Conservation (phyloP, 2,888 invertebrate species). For the Eupithecia pulchellata region DNA sequence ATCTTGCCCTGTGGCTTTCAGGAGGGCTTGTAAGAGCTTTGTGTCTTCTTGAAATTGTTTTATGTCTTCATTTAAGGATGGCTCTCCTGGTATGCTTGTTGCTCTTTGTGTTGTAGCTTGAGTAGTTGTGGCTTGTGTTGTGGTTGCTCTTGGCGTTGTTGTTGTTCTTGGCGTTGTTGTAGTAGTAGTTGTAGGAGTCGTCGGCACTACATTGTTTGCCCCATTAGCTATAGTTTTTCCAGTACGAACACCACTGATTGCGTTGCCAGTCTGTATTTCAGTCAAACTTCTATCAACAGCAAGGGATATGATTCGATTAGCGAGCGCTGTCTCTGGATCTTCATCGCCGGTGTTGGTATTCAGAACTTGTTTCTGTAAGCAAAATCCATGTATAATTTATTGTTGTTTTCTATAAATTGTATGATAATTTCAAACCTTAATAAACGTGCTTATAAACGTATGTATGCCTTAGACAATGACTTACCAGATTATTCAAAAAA, state of each 20-base stretch:
- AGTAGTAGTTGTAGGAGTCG: conserved; percentile 56
- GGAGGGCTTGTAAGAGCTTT: conserved; percentile 75
- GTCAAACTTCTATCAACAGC: conserved; percentile 82
- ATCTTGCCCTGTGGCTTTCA: conserved; percentile 80
- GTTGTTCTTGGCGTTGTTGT: conserved; percentile 56
- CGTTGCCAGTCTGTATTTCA: conserved; percentile 70
- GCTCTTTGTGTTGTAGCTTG: conserved; percentile 54
- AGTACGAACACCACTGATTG: conserved; percentile 58
- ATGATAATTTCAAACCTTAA: not conserved
- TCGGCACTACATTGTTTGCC: conserved; percentile 59
- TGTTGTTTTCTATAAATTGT: not conserved
- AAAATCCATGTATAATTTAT: conserved; percentile 6
- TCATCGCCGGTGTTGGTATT: conserved; percentile 69
- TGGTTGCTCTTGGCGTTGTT: conserved; percentile 46
- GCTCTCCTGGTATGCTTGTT: conserved; percentile 41
- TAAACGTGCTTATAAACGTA: not conserved
- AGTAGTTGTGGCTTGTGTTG: conserved; percentile 62
- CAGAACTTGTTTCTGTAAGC: conserved; percentile 78
- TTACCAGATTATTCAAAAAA: conserved; percentile 87
- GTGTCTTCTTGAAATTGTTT: conserved; percentile 81
- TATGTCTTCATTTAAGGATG: conserved; percentile 78
- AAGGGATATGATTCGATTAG: conserved; percentile 83
- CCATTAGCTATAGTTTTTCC: conserved; percentile 64
- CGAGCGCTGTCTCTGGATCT: conserved; percentile 78
- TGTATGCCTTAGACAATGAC: conserved; percentile 28